phyloP scores from a whole-genome alignment of 1,140 invertebrate genomes.

The Asbolus verrucosus region DNA sequence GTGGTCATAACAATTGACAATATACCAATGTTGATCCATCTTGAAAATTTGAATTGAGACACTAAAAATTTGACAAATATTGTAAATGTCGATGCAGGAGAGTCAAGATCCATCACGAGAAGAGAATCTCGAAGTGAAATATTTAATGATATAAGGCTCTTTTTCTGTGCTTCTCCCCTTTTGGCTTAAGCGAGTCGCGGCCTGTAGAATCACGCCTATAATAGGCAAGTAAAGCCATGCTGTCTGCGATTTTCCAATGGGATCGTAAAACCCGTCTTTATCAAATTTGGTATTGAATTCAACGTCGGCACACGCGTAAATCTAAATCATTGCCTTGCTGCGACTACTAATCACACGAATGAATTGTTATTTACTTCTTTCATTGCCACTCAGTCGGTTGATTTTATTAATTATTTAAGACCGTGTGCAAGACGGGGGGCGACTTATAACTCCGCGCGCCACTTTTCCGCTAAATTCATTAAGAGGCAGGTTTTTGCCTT shows the following conservation, averaged over 20 bases:
- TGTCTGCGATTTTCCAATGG: conserved; percentile 65
- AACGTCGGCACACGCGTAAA: conserved; percentile 62
- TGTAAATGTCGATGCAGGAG: conserved; percentile 47
- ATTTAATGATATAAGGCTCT: conserved; percentile 61
- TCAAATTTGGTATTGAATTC: conserved; percentile 65
- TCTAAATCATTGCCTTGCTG: conserved; percentile 56
- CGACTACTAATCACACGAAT: conserved; percentile 65
- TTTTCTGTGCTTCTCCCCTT: conserved; percentile 62
- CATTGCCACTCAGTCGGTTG: conserved; percentile 41
- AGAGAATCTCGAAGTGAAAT: conserved; percentile 53
- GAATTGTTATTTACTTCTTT: conserved; percentile 62
- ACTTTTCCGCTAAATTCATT: conserved; percentile 31
- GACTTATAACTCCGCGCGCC: conserved; percentile 12
- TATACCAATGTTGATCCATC: too few relatives aligned
- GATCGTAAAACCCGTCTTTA: conserved; percentile 63
- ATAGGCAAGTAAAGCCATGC: conserved; percentile 65
- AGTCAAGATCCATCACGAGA: conserved; percentile 53
- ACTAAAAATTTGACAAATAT: too few relatives aligned
- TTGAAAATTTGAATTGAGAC: too few relatives aligned
- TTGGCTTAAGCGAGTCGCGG: conserved; percentile 59
- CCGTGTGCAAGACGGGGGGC: conserved; percentile 5
- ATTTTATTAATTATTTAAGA: conserved; percentile 34
- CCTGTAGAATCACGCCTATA: conserved; percentile 63
- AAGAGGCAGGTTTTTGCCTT: conserved; percentile 7
- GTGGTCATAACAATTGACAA: too few relatives aligned